These are phyloP conservation scores for Ptyas mucosa DNA, from an alignment of 2,113 vertebrate species.

Conservation along the genomic window DNA sequence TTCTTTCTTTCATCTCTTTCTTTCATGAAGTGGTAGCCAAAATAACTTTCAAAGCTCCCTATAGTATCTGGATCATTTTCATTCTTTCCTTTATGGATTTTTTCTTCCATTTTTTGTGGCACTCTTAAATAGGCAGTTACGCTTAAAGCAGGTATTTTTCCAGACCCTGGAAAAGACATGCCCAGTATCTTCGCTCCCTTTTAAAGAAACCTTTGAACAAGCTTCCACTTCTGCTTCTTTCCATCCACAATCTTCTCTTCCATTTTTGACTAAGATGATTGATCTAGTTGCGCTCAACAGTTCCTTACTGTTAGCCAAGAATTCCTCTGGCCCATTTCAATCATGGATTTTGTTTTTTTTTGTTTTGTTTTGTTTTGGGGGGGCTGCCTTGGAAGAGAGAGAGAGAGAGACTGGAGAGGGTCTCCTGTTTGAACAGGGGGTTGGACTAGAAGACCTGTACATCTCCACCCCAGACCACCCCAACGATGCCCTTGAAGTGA, in stretches of 20 bases:
- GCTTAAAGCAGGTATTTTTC: not conserved
- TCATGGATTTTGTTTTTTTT: not conserved
- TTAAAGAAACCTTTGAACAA: not conserved
- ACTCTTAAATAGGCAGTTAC: not conserved
- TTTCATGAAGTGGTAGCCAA: not conserved
- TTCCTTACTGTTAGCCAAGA: not conserved
- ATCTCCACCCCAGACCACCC: too few relatives aligned
- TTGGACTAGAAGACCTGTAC: too few relatives aligned
- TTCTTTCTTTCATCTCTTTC: not conserved
- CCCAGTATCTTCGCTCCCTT: not conserved
- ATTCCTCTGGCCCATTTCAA: not conserved
- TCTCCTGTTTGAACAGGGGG: too few relatives aligned
- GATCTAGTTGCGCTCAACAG: not conserved
- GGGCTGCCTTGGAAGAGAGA: not conserved
- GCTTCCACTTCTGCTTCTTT: not conserved
- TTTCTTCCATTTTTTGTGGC: not conserved
- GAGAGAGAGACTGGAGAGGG: too few relatives aligned
- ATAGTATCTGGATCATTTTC: not conserved
- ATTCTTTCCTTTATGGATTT: not conserved
- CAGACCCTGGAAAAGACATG: not conserved
- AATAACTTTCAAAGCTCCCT: not conserved
- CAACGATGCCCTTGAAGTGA: too few relatives aligned
- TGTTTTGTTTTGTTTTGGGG: not conserved
- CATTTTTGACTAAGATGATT: not conserved
- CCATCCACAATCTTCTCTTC: not conserved